A percentile compares a stretch with the other conserved stretches of the same genome.
Evolutionary conservation across 2,113 vertebrate genomes (phyloP).

Genomic region (Pygoscelis antarcticus): DNA sequence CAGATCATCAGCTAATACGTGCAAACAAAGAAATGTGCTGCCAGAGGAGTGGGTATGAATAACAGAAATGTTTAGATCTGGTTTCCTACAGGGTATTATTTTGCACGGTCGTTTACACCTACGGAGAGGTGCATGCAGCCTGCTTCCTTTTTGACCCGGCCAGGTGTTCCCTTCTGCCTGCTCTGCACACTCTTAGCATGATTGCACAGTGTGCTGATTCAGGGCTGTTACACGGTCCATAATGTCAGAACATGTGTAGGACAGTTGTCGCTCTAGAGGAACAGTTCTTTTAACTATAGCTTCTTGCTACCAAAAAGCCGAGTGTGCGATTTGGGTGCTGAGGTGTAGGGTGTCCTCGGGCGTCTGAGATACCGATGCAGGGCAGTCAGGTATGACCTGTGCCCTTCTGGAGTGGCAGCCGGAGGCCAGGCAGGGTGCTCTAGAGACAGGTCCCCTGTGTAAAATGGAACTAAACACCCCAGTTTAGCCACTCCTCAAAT

Average conservation of each 20-base stretch:
- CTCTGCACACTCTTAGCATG: neutral
- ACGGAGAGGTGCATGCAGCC: neutral
- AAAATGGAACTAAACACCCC: neutral
- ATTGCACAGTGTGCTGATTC: neutral
- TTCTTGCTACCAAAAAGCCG: neutral
- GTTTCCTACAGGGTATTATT: neutral
- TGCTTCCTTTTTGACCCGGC: neutral
- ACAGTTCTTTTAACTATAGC: neutral
- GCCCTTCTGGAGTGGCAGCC: neutral
- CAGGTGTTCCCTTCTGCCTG: neutral
- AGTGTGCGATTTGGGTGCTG: neutral
- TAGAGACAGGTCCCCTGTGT: neutral
- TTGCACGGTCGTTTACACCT: neutral
- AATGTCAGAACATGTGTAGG: neutral
- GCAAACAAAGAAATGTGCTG: neutral
- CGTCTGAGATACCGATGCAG: neutral
- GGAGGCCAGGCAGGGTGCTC: neutral
- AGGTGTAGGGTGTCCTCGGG: fast-evolving
- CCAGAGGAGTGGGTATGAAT: neutral
- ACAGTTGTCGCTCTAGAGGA: neutral
- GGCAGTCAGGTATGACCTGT: neutral
- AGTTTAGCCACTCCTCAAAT: neutral
- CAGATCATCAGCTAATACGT: neutral
- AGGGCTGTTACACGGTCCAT: neutral
- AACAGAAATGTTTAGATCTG: neutral